Percentiles rank a stretch among this genome's conserved stretches.
These are phyloP conservation scores for Chrysogorgia sp. DNA, from an alignment of 92 coral and sea anemone species.

Conservation along the genomic window DNA sequence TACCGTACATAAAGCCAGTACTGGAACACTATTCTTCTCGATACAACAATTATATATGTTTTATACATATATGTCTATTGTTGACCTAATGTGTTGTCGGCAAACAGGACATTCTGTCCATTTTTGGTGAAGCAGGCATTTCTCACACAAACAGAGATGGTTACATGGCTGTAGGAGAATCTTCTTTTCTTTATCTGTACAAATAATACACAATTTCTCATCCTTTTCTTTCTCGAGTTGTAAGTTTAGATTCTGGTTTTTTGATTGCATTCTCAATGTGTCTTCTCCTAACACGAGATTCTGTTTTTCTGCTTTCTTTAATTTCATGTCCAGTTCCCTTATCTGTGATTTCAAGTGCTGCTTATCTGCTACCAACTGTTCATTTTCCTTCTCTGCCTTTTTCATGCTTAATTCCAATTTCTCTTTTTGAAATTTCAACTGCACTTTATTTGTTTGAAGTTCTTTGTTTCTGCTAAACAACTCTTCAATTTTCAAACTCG, in stretches of 20 bases:
- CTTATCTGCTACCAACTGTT: too few species aligned
- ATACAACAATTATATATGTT: background rate
- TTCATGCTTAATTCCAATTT: too few species aligned
- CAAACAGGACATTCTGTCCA: conserved; percentile 82
- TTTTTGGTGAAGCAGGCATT: conserved; percentile 45
- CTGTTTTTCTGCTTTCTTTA: background rate
- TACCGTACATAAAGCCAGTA: too few species aligned
- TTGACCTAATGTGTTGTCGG: conserved; percentile 66
- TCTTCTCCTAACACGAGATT: background rate
- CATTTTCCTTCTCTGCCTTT: too few species aligned
- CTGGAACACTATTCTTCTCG: too few species aligned
- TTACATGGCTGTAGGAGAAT: conserved; percentile 87
- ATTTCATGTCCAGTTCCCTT: background rate
- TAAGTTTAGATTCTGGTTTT: background rate
- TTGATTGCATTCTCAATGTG: background rate
- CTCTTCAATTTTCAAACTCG: too few species aligned
- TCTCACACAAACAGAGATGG: conserved; percentile 82
- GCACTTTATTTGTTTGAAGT: background rate
- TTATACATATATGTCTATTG: conserved; percentile 78
- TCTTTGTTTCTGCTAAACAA: too few species aligned
- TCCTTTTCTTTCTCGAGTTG: conserved; percentile 72
- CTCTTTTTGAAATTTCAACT: background rate
- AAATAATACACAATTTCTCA: conserved; percentile 76
- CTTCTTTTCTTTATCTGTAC: conserved; percentile 72
- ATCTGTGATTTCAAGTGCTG: too few species aligned